phyloP scores from a whole-genome alignment of 2,888 invertebrate species.

The Cerceris ruficornis region DNA sequence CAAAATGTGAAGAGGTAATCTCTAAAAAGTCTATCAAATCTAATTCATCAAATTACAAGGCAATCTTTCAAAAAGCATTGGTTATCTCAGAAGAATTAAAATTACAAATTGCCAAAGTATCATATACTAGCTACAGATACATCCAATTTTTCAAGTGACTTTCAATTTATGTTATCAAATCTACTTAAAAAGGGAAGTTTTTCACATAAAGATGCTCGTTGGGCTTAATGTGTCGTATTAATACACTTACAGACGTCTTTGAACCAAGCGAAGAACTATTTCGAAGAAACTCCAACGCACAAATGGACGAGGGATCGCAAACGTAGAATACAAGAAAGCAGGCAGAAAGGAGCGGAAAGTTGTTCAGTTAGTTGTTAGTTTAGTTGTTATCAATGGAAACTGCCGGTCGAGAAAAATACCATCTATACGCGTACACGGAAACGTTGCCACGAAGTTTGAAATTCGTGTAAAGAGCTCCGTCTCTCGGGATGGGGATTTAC shows the following conservation, averaged over 20 bases:
- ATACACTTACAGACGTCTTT: neutral
- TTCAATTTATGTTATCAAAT: too few species aligned
- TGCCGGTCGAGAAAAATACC: conserved; percentile 18
- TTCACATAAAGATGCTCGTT: too few species aligned
- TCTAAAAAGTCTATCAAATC: too few species aligned
- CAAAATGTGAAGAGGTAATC: too few species aligned
- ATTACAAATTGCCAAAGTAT: too few species aligned
- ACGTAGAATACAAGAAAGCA: conserved; percentile 12
- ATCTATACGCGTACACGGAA: conserved; percentile 19
- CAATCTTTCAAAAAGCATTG: too few species aligned
- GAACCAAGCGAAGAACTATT: neutral
- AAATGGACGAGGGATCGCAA: neutral
- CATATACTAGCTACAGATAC: too few species aligned
- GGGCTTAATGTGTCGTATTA: too few species aligned
- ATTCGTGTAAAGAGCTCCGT: conserved; percentile 11
- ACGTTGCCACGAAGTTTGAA: conserved; percentile 15
- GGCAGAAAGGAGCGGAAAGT: conserved; percentile 5
- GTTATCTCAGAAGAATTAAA: too few species aligned
- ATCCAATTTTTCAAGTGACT: too few species aligned
- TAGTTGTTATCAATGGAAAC: conserved; percentile 28
- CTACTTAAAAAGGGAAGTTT: too few species aligned
- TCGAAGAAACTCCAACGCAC: conserved; percentile 3
- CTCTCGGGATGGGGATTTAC: neutral
- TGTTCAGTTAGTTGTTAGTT: conserved; percentile 20
- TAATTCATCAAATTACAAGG: too few species aligned